These are phyloP conservation scores for Arbacia lixula DNA, from an alignment of 53 echinoderm and acorn worm species.

Conservation along the genomic window DNA sequence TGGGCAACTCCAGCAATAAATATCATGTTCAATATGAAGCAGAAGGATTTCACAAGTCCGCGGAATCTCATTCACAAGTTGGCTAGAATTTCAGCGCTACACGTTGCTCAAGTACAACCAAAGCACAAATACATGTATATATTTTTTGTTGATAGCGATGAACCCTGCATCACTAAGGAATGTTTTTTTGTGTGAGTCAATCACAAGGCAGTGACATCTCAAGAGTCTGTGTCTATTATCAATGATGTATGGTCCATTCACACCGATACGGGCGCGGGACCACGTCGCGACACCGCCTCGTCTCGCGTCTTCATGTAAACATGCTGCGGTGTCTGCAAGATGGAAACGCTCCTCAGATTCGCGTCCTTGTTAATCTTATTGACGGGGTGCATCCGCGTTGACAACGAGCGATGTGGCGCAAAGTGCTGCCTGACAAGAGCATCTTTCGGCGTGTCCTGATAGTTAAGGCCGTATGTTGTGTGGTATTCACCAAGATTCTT, in stretches of 20 bases:
- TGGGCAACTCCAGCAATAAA: no score
- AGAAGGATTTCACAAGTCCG: no score
- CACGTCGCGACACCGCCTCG: conserved; percentile 18
- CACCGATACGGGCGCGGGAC: conserved; percentile 20
- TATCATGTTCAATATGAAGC: no score
- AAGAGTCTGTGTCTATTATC: background rate
- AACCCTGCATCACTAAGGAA: no score
- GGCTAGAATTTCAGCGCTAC: no score
- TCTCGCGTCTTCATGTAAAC: conserved; percentile 46
- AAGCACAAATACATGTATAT: no score
- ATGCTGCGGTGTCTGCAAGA: conserved; percentile 84
- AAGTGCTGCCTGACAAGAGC: conserved; percentile 82
- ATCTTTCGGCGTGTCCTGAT: conserved; percentile 44
- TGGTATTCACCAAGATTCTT: conserved; percentile 72
- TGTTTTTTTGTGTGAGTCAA: no score
- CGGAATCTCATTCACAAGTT: no score
- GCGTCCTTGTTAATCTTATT: conserved; percentile 94
- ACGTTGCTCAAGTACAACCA: no score
- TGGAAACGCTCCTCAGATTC: conserved; percentile 67
- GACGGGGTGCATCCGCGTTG: conserved; percentile 78
- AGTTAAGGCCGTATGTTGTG: conserved; percentile 88
- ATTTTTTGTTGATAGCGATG: no score
- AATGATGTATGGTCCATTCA: no score
- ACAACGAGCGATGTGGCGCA: conserved; percentile 79
- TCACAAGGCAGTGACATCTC: no score